These are phyloP conservation scores for Illadopsis cleaveri DNA, from an alignment of 2,113 vertebrate species.

Conservation along the genomic window DNA sequence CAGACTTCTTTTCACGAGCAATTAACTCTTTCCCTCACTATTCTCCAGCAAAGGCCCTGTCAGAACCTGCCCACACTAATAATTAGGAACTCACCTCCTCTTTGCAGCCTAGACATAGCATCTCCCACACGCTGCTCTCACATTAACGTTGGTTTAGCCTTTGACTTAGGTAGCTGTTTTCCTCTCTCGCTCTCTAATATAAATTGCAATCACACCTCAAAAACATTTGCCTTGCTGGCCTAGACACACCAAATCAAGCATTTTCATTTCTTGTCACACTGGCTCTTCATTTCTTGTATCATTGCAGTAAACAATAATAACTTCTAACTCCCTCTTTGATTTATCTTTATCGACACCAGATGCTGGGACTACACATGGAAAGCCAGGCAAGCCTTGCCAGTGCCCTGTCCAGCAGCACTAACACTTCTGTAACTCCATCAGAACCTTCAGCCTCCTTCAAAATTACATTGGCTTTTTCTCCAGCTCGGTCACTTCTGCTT, in stretches of 20 bases:
- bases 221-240: background rate
- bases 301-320: background rate
- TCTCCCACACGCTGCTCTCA: background rate
- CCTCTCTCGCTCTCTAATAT: background rate
- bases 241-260: background rate
- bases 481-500: background rate
- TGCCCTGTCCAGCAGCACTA: background rate
- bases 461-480: background rate
- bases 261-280: background rate
- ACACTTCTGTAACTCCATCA: background rate
- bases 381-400: background rate
- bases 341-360: background rate
- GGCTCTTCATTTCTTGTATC: background rate
- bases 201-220: background rate
- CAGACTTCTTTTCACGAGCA: background rate
- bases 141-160: background rate
- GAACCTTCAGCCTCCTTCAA: background rate
- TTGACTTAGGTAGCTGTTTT: accelerated
- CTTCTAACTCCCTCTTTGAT: background rate
- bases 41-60: background rate
- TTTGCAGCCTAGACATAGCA: background rate
- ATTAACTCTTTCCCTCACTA: background rate
- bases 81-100: background rate
- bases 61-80: background rate
- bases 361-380: background rate